These are phyloP conservation scores for Salvelinus namaycush DNA, from an alignment of 2,113 vertebrate species.

Conservation along the genomic window DNA sequence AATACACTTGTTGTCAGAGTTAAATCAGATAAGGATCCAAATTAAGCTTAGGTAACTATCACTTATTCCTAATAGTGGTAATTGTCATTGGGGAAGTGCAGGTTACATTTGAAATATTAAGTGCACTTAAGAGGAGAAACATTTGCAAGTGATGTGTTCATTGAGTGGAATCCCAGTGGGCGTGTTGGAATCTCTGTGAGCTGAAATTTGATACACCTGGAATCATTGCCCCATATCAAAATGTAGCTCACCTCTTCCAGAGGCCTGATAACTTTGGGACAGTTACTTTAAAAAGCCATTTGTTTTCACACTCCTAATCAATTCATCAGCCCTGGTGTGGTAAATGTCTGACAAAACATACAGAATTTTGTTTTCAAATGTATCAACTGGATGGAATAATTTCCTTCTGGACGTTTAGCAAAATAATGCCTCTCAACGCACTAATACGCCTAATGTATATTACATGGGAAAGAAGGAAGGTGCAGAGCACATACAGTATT, in stretches of 20 bases:
- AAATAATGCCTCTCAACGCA: background rate
- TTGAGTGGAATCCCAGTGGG: too few species aligned
- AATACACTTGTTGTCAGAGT: background rate
- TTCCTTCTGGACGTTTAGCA: background rate
- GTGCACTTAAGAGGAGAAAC: background rate
- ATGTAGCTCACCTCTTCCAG: background rate
- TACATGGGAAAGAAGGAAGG: background rate
- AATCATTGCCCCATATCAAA: too few species aligned
- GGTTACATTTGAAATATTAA: background rate
- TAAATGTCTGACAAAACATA: background rate
- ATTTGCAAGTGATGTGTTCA: background rate
- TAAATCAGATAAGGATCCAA: background rate
- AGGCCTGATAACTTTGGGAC: background rate
- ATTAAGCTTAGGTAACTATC: background rate
- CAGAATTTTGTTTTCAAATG: background rate
- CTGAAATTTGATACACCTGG: too few species aligned
- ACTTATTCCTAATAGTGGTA: background rate
- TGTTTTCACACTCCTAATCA: background rate
- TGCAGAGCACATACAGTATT: background rate
- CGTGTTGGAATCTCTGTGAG: too few species aligned
- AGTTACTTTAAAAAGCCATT: background rate
- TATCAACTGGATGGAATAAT: background rate
- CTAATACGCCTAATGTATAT: too few species aligned
- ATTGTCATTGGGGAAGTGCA: background rate
- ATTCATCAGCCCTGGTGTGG: background rate